Evolutionary conservation across 2,797 vertebrate genomes (phyloP), one percentile per base, ranked within the genome.

Genomic region (Lithobates sylvaticus): DNA sequence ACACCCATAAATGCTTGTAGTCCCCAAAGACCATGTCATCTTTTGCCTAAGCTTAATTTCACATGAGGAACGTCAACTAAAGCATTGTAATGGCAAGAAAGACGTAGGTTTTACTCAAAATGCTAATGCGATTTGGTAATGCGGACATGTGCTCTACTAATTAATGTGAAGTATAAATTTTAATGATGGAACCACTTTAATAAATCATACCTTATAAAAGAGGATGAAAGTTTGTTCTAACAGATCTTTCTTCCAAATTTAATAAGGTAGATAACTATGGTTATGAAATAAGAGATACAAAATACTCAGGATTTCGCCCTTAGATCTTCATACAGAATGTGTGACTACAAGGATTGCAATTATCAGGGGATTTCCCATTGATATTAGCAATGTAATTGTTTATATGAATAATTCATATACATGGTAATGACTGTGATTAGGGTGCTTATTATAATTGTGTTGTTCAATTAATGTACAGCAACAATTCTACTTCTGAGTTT

Each of bases 321-420:
- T 5, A 61, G 54, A 61, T 61, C 54, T 61, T 61, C 21, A 61
- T 23, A 23, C 21, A 61, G 54, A 61, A 61, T n/a, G 54, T 27
- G 26, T 29, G 27, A 67, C 65, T 67, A 67, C 27, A 29, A 67
- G 27, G 27, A 67, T 12, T 15, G 65, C 65, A 67, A 26, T 29
- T 67, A 67, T 27, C 26, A 29, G 12, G 65, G 65, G 65, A 29
- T 67, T 27, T 27, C n/a, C 27, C 13, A 67, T 67, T 67, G 26
- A 67, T 67, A 67, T 67, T 67, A 67, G 65, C 26, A 29, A 26
- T 67, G 9, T 26, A 26, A 67, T 67, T 67, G 65, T 67, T 67
- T 67, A 67, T 15, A 67, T 67, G 65, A 67, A 67, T 67, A 67
- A 67, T 67, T 67, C 65, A 67, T 67, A 67, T 67, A 29, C 54